A percentile compares a stretch with the other conserved stretches of the same genome.
Conservation (phyloP, 2,888 invertebrate genomes). For the Xanthia togata region DNA sequence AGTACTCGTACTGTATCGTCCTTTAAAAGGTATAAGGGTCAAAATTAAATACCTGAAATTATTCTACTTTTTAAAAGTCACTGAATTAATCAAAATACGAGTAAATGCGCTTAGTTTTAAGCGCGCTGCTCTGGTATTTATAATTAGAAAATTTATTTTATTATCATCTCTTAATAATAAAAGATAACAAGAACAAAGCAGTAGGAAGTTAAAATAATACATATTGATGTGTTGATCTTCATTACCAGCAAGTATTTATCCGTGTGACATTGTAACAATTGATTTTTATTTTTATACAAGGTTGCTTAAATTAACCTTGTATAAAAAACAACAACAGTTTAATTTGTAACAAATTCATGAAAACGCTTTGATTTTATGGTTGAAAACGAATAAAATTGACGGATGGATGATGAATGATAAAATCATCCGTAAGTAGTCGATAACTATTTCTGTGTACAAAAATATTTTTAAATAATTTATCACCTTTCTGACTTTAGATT, state of each 20-base stretch:
- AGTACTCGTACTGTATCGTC: too few relatives aligned
- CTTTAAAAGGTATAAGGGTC: too few relatives aligned
- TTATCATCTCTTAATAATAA: neutral
- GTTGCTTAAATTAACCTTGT: too few relatives aligned
- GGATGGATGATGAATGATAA: neutral
- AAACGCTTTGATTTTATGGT: too few relatives aligned
- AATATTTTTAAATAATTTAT: neutral
- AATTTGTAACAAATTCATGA: neutral
- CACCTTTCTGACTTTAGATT: neutral
- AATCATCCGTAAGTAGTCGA: neutral
- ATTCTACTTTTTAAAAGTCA: too few relatives aligned
- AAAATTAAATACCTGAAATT: too few relatives aligned
- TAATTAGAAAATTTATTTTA: neutral
- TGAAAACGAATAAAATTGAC: neutral
- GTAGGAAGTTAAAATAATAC: conserved; percentile 21
- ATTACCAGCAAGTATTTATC: neutral
- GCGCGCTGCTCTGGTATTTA: neutral
- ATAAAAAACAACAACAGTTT: neutral
- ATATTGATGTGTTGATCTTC: conserved; percentile 26
- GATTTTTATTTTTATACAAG: neutral
- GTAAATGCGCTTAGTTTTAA: neutral
- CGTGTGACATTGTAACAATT: conserved; percentile 25
- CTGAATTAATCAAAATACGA: neutral
- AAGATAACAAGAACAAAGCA: conserved; percentile 15
- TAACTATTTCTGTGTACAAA: neutral